phyloP scores from a whole-genome alignment of 1,140 invertebrate species.

The Euschistus heros region DNA sequence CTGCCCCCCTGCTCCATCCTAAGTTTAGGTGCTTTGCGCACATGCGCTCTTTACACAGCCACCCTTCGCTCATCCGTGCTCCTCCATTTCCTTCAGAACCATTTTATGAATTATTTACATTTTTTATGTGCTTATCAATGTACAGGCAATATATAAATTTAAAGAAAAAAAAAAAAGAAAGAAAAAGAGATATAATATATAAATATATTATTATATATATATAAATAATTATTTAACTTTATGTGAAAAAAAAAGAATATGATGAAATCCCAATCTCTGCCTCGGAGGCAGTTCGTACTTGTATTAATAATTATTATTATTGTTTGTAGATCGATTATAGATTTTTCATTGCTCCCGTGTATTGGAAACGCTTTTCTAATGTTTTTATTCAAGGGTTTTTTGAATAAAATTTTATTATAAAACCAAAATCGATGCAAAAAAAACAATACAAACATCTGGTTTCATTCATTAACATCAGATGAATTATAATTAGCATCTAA shows the following conservation, averaged over 20 bases:
- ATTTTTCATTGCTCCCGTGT: constrained; percentile 10
- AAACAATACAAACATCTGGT: not conserved
- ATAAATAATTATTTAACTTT: constrained; percentile 10
- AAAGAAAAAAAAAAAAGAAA: not conserved
- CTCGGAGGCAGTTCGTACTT: constrained; percentile 8
- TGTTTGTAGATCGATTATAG: constrained; percentile 10
- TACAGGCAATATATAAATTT: not conserved
- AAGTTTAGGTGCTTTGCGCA: not conserved
- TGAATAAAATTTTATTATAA: not conserved
- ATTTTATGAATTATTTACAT: constrained; percentile 8
- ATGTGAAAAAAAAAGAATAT: constrained; percentile 7
- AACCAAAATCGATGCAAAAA: not conserved
- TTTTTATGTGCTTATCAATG: constrained; percentile 8
- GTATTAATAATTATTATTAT: constrained; percentile 16
- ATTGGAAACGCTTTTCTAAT: constrained; percentile 13
- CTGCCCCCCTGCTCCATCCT: constrained; percentile 10
- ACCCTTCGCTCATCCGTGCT: not conserved
- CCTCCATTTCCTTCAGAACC: not conserved
- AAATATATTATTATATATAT: not conserved
- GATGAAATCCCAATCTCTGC: not conserved
- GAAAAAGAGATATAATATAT: constrained; percentile 3
- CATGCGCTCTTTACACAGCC: not conserved
- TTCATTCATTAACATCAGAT: not conserved
- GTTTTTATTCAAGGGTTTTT: constrained; percentile 3
- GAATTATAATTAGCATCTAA: not conserved